Percentiles rank a stretch among this genome's conserved stretches.
These are phyloP conservation scores for Intellagama lesueurii DNA, from an alignment of 2,797 vertebrate species.

Conservation along the genomic window DNA sequence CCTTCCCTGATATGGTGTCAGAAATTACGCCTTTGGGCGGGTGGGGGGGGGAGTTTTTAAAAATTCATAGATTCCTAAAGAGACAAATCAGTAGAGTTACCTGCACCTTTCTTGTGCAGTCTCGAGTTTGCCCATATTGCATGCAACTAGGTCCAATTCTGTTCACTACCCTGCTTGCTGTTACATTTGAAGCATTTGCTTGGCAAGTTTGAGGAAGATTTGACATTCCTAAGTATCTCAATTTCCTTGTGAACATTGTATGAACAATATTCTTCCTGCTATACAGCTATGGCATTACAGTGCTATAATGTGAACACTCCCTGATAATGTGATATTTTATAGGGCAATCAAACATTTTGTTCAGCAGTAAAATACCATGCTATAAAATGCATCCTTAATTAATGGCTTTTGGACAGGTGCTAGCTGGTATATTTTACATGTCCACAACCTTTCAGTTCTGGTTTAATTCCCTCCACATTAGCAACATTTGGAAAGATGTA, in stretches of 20 bases:
- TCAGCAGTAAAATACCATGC: conserved; percentile 17
- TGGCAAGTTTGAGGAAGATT: neutral
- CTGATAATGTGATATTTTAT: conserved; percentile 19
- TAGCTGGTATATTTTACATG: conserved; percentile 2
- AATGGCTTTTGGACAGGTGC: neutral
- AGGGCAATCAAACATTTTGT: conserved; percentile 20
- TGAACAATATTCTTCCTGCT: neutral
- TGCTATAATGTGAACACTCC: conserved; percentile 14
- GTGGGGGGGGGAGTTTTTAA: no score
- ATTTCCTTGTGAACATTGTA: neutral
- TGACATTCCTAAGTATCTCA: neutral
- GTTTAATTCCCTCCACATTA: neutral
- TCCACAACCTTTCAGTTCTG: neutral
- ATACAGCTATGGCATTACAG: neutral
- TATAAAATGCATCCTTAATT: conserved; percentile 22
- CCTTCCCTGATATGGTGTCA: neutral
- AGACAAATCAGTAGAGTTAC: neutral
- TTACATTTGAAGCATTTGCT: neutral
- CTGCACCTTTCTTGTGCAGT: neutral
- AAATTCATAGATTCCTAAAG: neutral
- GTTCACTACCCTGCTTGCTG: neutral
- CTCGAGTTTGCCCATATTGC: neutral
- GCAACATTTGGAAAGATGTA: neutral
- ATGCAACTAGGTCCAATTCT: neutral
- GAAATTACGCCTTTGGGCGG: neutral